Evolutionary conservation across 2,113 vertebrate species (phyloP), one percentile per base, ranked within the genome.

Genomic region (Platanista minor): DNA sequence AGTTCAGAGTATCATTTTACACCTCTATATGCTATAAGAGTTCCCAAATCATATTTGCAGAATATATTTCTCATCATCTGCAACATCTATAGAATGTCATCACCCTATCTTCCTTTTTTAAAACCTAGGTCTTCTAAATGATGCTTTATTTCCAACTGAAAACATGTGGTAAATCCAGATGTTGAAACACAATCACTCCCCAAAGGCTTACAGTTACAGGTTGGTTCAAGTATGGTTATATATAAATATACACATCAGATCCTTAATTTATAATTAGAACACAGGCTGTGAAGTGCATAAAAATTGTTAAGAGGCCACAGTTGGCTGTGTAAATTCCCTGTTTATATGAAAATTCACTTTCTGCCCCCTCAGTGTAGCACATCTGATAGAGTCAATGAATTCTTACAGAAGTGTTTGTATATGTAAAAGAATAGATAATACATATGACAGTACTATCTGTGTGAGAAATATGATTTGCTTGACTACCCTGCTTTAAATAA

Each of bases 141-240:
- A 87, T 97, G 49, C 96, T 98, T 98, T 95, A 95, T 96, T 98
- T 98, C 89, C 97, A 80, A 49, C 84, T 67, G 71, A 54, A 97
- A 98, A 97, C 97, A 97, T 98, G 98, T 98, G 97, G 80, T 95
- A 93, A 89, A 92, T 97, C 98, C 98, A 98, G 98, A 98, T 98
- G 97, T 98, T 99, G 97, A 97, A 97, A 97, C 54, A 96, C 96
- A 98, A 95, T 97, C 36, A 89, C 36, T 98, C 97, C 97, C 95
- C 92, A 96, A 93, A 97, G 98, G 67, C 93, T 88, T 93, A 97
- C 92, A 98, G 83, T 98, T n/a, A 61, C 94, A 98, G 95, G 98
- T 98, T 98, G 96, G 97, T 96, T 98, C 87, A 97, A 97, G 88
- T 97, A 98, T 77, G 91, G 82, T 41, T 97, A 62, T 85, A 13